A percentile compares a stretch with the other conserved stretches of the same genome.
These are phyloP conservation scores for Pardalotus punctatus DNA, from an alignment of 2,113 vertebrate species.

Conservation along the genomic window DNA sequence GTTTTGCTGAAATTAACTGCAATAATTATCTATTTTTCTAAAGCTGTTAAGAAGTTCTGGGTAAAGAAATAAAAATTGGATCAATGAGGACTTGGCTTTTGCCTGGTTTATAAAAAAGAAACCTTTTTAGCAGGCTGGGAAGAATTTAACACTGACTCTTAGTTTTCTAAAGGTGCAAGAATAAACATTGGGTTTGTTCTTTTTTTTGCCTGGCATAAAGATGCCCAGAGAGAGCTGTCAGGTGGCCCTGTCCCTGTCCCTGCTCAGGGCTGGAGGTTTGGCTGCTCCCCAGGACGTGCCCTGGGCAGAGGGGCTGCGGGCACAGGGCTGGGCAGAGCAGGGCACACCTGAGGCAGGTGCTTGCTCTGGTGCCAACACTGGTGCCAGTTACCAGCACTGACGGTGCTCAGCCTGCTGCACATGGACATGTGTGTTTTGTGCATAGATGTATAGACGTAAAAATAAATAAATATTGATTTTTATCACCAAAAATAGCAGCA, in stretches of 20 bases:
- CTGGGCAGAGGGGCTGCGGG: neutral
- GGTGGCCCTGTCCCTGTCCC: neutral
- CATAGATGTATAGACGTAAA: fast-evolving
- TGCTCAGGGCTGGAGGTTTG: fast-evolving
- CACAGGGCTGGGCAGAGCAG: neutral
- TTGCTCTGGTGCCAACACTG: fast-evolving
- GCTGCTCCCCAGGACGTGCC: neutral
- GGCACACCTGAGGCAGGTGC: neutral
- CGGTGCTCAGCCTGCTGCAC: neutral
- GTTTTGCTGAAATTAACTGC: constrained; percentile 83
- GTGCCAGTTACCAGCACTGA: neutral
- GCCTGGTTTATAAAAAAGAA: constrained; percentile 42
- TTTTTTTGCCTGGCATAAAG: neutral
- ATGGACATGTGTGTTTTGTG: fast-evolving
- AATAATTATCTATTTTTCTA: constrained; percentile 80
- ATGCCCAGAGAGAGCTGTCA: neutral
- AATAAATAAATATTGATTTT: neutral
- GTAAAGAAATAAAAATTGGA: constrained; percentile 24
- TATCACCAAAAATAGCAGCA: neutral
- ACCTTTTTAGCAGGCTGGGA: neutral
- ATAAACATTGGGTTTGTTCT: neutral
- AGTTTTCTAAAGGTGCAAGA: neutral
- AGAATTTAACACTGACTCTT: neutral
- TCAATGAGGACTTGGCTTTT: constrained; percentile 11
- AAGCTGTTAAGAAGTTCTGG: constrained; percentile 72